Evolutionary conservation across 2,888 invertebrate species (phyloP).

Genomic region (Micoletzkya japonica): DNA sequence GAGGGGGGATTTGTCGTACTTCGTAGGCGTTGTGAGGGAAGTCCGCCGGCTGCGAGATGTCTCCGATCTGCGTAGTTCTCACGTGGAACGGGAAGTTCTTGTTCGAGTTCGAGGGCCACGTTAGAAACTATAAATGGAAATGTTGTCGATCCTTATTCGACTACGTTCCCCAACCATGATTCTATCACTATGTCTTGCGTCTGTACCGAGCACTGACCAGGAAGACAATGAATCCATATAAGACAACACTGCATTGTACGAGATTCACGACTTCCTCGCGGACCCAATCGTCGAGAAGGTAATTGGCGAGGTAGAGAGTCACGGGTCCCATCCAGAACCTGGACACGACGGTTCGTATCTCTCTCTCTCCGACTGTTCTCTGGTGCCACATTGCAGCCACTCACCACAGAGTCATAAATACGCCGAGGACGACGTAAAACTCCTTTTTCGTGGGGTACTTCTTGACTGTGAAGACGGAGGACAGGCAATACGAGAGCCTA

Average conservation of each 20-base stretch:
- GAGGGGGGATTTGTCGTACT: not conserved
- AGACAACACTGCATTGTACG: conserved; percentile 73
- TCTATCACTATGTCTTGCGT: not conserved
- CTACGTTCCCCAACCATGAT: not conserved
- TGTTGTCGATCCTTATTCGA: not conserved
- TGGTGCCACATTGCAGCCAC: conserved; percentile 35
- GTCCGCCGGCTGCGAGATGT: conserved; percentile 13
- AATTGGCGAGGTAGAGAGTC: conserved; percentile 78
- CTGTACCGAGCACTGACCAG: conserved; percentile 69
- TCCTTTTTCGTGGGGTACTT: conserved; percentile 81
- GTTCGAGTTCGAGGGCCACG: conserved; percentile 82
- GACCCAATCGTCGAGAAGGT: conserved; percentile 80
- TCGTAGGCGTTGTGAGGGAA: conserved; percentile 27
- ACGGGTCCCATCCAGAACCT: conserved; percentile 82
- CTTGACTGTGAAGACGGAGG: conserved; percentile 77
- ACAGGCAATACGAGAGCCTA: conserved; percentile 80
- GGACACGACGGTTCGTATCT: conserved; percentile 16
- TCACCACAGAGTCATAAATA: conserved; percentile 81
- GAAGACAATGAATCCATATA: conserved; percentile 76
- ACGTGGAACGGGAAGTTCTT: conserved; percentile 89
- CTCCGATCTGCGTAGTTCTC: conserved; percentile 76
- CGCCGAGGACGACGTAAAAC: conserved; percentile 82
- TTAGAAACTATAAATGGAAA: conserved; percentile 73
- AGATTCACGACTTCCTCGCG: conserved; percentile 77
- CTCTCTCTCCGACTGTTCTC: not conserved